Base-by-base conservation (phyloP, 2,888 invertebrate species). In the Apamea monoglypha region DNA sequence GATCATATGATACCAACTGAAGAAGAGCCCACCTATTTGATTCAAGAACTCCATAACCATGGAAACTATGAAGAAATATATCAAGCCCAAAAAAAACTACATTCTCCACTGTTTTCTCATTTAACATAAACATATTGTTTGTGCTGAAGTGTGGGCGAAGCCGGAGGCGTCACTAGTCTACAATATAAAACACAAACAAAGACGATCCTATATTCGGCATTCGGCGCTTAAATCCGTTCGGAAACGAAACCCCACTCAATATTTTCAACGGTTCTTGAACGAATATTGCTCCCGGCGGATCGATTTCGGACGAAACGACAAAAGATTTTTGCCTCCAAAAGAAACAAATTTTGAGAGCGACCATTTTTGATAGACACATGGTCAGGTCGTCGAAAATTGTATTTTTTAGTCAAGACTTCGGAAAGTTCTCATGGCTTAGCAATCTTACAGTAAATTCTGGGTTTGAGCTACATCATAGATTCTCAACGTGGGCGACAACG, bases 261-360 rank as follows among this genome's bases (percentile, higher is more conserved):
- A 94, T 94, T 95, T 94, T 92, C 92, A 91, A 90, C 91, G 89
- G 91, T 91, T 93, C 92, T 91, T 91, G 91, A 93, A 91, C 92
- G 91, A 91, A 91, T 91, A 95, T 89, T 90, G 89, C 91, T 92
- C 94, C 94, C 95, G 87, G 86, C 89, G 93, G 95, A 91, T 93
- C 94, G 90, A 93, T 95, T 92, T 71, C 76, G 80, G 82, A 82
- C 81, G 90, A 71, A 89, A 86, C 81, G 90, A 89, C 90, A 87
- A 90, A 92, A 92, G 91, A 92, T 92, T 92, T 92, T 92, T 88
- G 90, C 84, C 87, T 82, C 86, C 63, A 89, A 91, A 92, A 92
- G 92, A 91, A 92, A 90, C 86, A 83, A 88, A 90, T 88, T 81
- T 87, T 86, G 81, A 56, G 61, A 61, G 67, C 89, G 83, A 86